phyloP scores from a whole-genome alignment of 2,888 invertebrate genomes.

The Melinaea marsaeus region DNA sequence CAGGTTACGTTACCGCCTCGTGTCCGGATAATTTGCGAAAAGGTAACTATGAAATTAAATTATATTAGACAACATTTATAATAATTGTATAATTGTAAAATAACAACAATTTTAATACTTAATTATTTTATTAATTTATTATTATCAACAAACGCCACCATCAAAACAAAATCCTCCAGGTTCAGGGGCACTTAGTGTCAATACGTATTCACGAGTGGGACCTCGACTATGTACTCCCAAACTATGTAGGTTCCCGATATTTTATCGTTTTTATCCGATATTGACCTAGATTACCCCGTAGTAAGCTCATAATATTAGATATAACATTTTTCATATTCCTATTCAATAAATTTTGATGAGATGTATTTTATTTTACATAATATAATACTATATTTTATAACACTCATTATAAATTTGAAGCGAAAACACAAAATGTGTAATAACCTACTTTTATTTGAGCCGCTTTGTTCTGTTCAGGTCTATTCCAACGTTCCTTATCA shows the following conservation, averaged over 20 bases:
- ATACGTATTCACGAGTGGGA: conserved; percentile 61
- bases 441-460: conserved; percentile 7
- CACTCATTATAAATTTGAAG: too few species aligned
- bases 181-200: conserved; percentile 43
- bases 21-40: conserved; percentile 67
- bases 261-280: conserved; percentile 32
- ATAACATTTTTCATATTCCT: conserved; percentile 6
- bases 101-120: too few species aligned
- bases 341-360: conserved; percentile 1
- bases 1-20: conserved; percentile 66
- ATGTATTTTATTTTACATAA: too few species aligned
- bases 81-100: background rate
- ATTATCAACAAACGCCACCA: background rate
- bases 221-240: conserved; percentile 26
- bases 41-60: conserved; percentile 52
- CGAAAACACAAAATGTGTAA: conserved; percentile 5
- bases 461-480: conserved; percentile 8
- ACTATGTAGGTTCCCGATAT: conserved; percentile 32
- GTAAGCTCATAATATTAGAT: conserved; percentile 33
- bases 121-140: background rate
- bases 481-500: conserved; percentile 20
- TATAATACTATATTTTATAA: too few species aligned
- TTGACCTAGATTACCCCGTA: conserved; percentile 37
- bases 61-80: conserved; percentile 13
- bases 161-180: conserved; percentile 9